Evolutionary conservation across 2,888 invertebrate genomes (phyloP).

Genomic region (Lithophane semibrunnea): DNA sequence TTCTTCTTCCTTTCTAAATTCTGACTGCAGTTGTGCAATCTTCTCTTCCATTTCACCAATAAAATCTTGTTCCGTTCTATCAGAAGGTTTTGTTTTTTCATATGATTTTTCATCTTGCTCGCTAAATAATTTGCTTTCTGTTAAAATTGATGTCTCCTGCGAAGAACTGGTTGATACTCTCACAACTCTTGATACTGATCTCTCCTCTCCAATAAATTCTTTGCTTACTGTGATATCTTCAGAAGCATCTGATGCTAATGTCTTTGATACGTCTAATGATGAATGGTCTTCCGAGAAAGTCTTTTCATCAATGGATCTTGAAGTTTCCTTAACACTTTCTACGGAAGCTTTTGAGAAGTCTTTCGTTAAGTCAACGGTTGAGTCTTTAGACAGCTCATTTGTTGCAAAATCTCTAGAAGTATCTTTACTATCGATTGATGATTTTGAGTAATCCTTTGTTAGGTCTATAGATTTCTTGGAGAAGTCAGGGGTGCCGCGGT

Average conservation of each 20-base stretch:
- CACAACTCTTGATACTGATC: slow-evolving; percentile 80
- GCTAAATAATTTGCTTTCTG: slow-evolving; percentile 85
- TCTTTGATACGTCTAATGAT: slow-evolving; percentile 87
- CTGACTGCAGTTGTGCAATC: slow-evolving; percentile 76
- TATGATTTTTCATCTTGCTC: slow-evolving; percentile 82
- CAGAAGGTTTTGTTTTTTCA: slow-evolving; percentile 76
- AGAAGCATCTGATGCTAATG: slow-evolving; percentile 87
- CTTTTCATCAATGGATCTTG: slow-evolving; percentile 87
- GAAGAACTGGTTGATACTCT: slow-evolving; percentile 83
- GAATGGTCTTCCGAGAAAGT: slow-evolving; percentile 89
- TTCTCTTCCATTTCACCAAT: slow-evolving; percentile 79
- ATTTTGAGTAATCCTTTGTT: slow-evolving; percentile 88
- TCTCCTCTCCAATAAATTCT: slow-evolving; percentile 85
- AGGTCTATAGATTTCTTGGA: slow-evolving; percentile 87
- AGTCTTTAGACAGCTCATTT: slow-evolving; percentile 88
- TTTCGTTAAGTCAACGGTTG: slow-evolving; percentile 86
- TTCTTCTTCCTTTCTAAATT: slow-evolving; percentile 77
- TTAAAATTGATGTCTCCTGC: slow-evolving; percentile 85
- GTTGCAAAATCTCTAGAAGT: slow-evolving; percentile 88
- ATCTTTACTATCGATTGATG: slow-evolving; percentile 88
- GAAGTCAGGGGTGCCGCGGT: slow-evolving; percentile 85
- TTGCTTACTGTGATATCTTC: slow-evolving; percentile 84
- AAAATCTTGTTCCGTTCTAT: slow-evolving; percentile 77
- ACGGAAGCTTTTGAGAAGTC: slow-evolving; percentile 87
- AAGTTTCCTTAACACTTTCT: slow-evolving; percentile 87